Base-by-base conservation (phyloP, 2,888 invertebrate genomes). In the Isotomurus palustris region DNA sequence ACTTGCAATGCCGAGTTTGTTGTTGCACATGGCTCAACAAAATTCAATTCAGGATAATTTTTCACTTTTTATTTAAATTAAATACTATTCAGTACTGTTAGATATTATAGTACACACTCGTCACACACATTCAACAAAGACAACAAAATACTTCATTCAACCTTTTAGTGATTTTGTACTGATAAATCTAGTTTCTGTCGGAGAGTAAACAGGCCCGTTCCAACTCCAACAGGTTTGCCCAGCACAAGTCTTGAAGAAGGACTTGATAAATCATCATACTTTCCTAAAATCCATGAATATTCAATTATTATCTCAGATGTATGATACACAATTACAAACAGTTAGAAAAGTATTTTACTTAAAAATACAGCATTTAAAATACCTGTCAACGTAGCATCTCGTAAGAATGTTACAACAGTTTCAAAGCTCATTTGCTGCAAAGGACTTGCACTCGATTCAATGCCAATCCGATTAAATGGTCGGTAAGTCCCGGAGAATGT, bases 371-470 rank as follows among this genome's bases (percentile, higher is more conserved):
- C 17, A 28, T 27, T 27, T 6, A 10, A 19, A 19, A 43, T 74
- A 80, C 85, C 84, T 72, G 78, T 76, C 3, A 86, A 75, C 0
- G 88, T 84, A 0, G 92, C 88, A 54, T 83, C 84, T 71, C 84
- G 85, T 64, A 99, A 78, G 75, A 95, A 96, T 67, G 83, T 83
- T 61, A 92, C 78, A 2, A 93, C 88, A 1, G 95, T 91, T 75
- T 99, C 99, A 74, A 96, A 99, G 1, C 91, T 92, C 90, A 99
- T 97, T 77, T 96, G 94, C 75, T 97, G 99, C 19, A 99, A 76
- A 0, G 96, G 93, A 0, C 97, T 97, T 0, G 91, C 81, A n/a
- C 87, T 88, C 48, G 84, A 83, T 70, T 87, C 87, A 84, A 99
- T 91, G 8, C 94, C 92, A 71, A 83, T 84, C 24, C 99, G 81